Percentiles rank a stretch among this genome's conserved stretches.
phyloP scores from a whole-genome alignment of 2,797 vertebrate species.

The Simalia tracyae region DNA sequence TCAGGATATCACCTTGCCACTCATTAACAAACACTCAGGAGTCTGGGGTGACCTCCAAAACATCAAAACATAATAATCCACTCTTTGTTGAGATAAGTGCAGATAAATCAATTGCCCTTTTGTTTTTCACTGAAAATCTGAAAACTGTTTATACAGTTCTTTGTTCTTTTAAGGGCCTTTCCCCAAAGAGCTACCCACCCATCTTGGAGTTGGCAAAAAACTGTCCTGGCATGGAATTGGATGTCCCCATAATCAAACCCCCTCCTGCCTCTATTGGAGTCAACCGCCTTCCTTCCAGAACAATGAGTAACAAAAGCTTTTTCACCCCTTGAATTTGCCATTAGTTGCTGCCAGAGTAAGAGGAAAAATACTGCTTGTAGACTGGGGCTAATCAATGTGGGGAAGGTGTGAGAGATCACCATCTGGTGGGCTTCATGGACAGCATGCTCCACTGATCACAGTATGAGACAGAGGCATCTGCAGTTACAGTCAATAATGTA shows the following conservation, averaged over 20 bases:
- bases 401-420: not conserved
- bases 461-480: not conserved
- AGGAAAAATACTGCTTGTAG: not conserved
- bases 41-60: not conserved
- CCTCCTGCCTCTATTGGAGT: not conserved
- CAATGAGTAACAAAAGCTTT: not conserved
- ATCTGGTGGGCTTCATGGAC: not conserved
- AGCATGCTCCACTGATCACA: not conserved
- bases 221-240: not conserved
- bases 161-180: conserved; percentile 23
- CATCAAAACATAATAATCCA: not conserved
- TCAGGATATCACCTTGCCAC: not conserved
- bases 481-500: not conserved
- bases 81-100: not conserved
- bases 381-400: not conserved
- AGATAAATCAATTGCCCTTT: not conserved
- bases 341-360: not conserved
- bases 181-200: not conserved
- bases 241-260: not conserved
- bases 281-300: not conserved
- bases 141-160: not conserved
- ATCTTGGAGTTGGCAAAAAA: not conserved
- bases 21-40: not conserved
- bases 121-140: not conserved
- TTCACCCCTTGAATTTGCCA: not conserved